Conservation (phyloP, 2,888 invertebrate genomes). For the Glaucopsyche alexis region DNA sequence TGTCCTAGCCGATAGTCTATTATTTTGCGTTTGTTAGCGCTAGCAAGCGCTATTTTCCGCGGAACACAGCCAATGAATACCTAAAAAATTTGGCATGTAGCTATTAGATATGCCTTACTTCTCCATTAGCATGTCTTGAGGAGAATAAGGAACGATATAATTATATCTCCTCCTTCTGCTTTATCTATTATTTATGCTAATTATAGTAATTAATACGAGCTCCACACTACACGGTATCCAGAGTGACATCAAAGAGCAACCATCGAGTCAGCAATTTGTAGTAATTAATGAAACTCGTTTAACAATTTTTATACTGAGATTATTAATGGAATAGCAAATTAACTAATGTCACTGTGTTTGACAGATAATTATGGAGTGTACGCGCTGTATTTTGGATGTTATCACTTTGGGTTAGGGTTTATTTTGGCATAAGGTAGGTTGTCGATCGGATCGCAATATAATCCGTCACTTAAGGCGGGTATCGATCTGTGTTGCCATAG, state of each 20-base stretch:
- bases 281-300: neutral
- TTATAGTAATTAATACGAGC: too few species aligned
- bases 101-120: too few species aligned
- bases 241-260: neutral
- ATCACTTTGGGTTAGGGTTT: neutral
- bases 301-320: slow-evolving; percentile 19
- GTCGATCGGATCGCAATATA: slow-evolving; percentile 10
- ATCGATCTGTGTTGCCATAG: slow-evolving; percentile 26
- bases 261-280: neutral
- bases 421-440: neutral
- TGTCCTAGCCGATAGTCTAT: too few species aligned
- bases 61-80: too few species aligned
- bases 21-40: too few species aligned
- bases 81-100: too few species aligned
- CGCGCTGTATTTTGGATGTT: neutral
- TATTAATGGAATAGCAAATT: slow-evolving; percentile 1
- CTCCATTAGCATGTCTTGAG: too few species aligned
- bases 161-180: too few species aligned
- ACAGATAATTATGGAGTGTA: slow-evolving; percentile 13
- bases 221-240: neutral
- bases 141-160: too few species aligned
- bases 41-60: too few species aligned
- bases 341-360: slow-evolving; percentile 24
- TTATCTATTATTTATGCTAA: too few species aligned
- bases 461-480: slow-evolving; percentile 22